These are phyloP conservation scores for Alaudala cheleensis DNA, from an alignment of 2,113 vertebrate genomes.

Conservation along the genomic window DNA sequence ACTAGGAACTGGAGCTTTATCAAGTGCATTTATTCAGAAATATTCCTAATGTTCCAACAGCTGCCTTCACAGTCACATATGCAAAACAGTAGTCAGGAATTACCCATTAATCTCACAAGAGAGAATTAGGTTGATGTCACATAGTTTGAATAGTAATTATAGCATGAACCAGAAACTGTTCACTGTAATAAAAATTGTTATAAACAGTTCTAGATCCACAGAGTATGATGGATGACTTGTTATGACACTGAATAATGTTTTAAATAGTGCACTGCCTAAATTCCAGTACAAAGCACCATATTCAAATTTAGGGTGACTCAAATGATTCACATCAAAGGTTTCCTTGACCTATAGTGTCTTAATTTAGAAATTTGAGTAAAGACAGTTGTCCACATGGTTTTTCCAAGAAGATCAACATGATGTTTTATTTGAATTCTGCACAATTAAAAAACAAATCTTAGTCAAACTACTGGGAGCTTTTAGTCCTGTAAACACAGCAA, in stretches of 20 bases:
- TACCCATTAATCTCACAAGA: slow-evolving; percentile 20
- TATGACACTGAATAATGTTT: slow-evolving; percentile 7
- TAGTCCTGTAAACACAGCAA: not conserved
- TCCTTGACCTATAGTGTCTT: not conserved
- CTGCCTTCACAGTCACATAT: not conserved
- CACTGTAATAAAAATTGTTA: slow-evolving; percentile 15
- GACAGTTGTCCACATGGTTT: not conserved
- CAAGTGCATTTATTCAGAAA: not conserved
- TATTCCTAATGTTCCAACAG: not conserved
- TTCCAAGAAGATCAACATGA: not conserved
- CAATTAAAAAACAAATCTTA: not conserved
- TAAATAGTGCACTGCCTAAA: not conserved
- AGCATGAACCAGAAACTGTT: slow-evolving; percentile 9
- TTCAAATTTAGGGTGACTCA: not conserved
- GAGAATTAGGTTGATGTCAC: slow-evolving; percentile 24
- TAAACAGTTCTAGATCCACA: slow-evolving; percentile 14
- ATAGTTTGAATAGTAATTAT: slow-evolving; percentile 8
- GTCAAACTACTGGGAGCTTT: not conserved
- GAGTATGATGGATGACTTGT: slow-evolving; percentile 19
- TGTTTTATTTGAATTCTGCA: not conserved
- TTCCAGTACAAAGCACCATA: not conserved
- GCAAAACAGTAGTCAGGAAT: not conserved
- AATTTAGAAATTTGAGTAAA: not conserved
- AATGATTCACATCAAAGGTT: not conserved
- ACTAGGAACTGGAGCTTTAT: not conserved